Base-by-base conservation (phyloP, 1,140 invertebrate genomes). In the Trigoniulus corallinus region DNA sequence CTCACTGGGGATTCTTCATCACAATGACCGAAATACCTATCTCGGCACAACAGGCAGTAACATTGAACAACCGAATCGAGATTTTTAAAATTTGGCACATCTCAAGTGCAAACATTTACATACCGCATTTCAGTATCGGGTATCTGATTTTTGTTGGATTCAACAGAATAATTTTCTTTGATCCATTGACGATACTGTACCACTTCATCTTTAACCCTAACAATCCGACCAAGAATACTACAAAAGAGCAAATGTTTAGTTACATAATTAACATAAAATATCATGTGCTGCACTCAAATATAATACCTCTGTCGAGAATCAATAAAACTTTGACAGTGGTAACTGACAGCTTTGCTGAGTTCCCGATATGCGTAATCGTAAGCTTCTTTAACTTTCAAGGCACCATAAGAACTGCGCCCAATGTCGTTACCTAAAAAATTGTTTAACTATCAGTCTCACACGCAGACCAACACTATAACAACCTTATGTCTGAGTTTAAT, bases 311-410 rank as follows among this genome's bases (percentile, higher is more conserved):
- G 39, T 26, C 37, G 54, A 26, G 46, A 47, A 41, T 53, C 51
- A 43, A 47, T 25, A 20, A 27, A 45, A 47, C 21, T 29, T 44
- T 51, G 61, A 58, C 7, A 25, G 26, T 64, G 61, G 21, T 65
- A 65, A 39, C 57, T 58, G 48, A 89, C 80, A 47, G 84, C 86
- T 67, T 85, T 80, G 56, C 79, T 77, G 51, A 97, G 73, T 53
- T 81, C 76, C 56, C 82, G 78, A 66, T 88, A 97, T 50, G 92
- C 92, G 73, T 88, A 92, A 67, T 93, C 89, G 71, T 97, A 98
- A 47, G 92, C 87, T 65, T 84, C 78, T 68, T 89, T 92, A 22
- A 97, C 92, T 66, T 89, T 80, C 50, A 80, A 65, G 34, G 77
- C 76, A 54, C 89, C 91, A 65, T 95, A 97, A 59, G 89, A 95